Evolutionary conservation across 2,113 vertebrate species (phyloP).

Genomic region (zebrafish (Danio rerio)): GRCz12tu NC_133188.1:13112501-13113000

Average conservation of each 20-base stretch:
- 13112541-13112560: constrained; percentile 55
- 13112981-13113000: constrained; percentile 9
- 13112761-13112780: background rate
- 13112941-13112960: constrained; percentile 25
- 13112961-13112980: constrained; percentile 34
- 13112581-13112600: constrained; percentile 49
- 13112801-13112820: background rate
- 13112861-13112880: background rate
- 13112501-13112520: constrained; percentile 49
- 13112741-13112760: background rate
- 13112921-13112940: constrained; percentile 5
- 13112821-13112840: background rate
- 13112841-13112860: background rate
- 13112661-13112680: constrained; percentile 21
- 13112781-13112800: background rate
- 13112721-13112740: constrained; percentile 33
- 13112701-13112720: constrained; percentile 20
- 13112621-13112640: constrained; percentile 30
- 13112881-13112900: constrained; percentile 23
- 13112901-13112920: constrained; percentile 28
- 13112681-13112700: constrained; percentile 19
- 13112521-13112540: constrained; percentile 47
- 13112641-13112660: constrained; percentile 27
- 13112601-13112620: constrained; percentile 45
- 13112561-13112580: constrained; percentile 62